Base-by-base conservation (phyloP, 2,113 vertebrate genomes). In the Kryptolebias marmoratus region DNA sequence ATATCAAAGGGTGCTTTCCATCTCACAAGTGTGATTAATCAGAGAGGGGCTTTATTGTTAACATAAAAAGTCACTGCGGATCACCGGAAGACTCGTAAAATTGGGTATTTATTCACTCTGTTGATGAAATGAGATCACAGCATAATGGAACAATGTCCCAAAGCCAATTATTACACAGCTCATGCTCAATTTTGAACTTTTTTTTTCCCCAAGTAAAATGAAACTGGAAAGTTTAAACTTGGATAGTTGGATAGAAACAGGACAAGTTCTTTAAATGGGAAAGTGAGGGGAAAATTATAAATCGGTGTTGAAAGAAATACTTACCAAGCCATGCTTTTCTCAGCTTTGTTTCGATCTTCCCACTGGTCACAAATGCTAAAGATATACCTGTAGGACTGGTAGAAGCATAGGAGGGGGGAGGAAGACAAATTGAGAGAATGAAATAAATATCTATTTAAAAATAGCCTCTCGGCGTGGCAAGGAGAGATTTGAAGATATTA, bases 401-500 rank as follows among this genome's bases (percentile, higher is more conserved):
- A 66, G 62, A 73, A 30, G 44, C 36, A 36, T 3, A 36, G 18
- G 31, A n/a, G 58, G 36, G 64, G 42, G 64, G 39, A 70, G 71
- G 71, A 86, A 86, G 87, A 91, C 63, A 88, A 88, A 83, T 89
- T 71, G 91, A 88, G 81, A 73, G 84, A 91, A 83, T 72, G 87
- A 90, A 92, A 90, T 88, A 93, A 92, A 93, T 92, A 92, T 91
- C 85, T 91, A 87, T 92, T 92, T 90, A 93, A 93, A 93, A 93
- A 94, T 93, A 94, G 91, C 91, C 91, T 92, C 90, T 90, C 92
- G 88, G 92, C 88, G 85, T 84, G 91, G 89, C 83, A 77, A 83
- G 88, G 82, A 85, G 86, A 91, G 92, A 91, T 94, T 91, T 93
- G 89, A 92, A 94, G 94, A 94, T 94, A 93, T 93, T 93, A 93